Conservation (phyloP, 2,888 invertebrate species). For the Eretmocerus hayati region DNA sequence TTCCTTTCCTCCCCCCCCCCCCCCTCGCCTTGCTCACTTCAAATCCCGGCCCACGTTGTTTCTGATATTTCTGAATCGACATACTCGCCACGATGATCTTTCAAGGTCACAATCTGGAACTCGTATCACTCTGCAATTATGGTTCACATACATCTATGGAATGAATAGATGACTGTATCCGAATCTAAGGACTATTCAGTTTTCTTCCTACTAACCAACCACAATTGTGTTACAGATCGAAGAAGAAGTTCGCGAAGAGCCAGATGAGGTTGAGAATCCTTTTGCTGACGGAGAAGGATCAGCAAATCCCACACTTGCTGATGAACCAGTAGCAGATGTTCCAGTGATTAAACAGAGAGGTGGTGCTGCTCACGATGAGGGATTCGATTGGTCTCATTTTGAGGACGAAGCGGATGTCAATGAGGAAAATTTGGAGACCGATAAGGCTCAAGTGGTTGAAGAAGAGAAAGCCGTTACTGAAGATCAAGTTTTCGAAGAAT, state of each 20-base stretch:
- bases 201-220: neutral
- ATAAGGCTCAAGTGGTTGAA: slow-evolving; percentile 12
- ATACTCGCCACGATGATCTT: no score
- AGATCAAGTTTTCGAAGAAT: slow-evolving; percentile 28
- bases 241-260: slow-evolving; percentile 9
- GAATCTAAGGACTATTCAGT: neutral
- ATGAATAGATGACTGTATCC: no score
- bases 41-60: no score
- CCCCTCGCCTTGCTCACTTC: no score
- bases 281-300: slow-evolving; percentile 13
- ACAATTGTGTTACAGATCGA: slow-evolving; percentile 6
- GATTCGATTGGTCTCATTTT: slow-evolving; percentile 24
- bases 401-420: slow-evolving; percentile 14
- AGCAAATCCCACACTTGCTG: slow-evolving; percentile 9
- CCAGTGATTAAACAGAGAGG: slow-evolving; percentile 3
- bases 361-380: slow-evolving; percentile 21
- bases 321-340: slow-evolving; percentile 18
- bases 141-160: no score
- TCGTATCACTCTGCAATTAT: no score
- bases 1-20: no score
- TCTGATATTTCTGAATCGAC: no score
- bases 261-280: slow-evolving; percentile 11
- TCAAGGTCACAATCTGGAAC: no score
- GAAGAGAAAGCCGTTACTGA: slow-evolving; percentile 22
- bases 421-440: slow-evolving; percentile 16